These are phyloP conservation scores for Hystrix brachyura DNA, from an alignment of 2,113 vertebrate species.

Conservation along the genomic window DNA sequence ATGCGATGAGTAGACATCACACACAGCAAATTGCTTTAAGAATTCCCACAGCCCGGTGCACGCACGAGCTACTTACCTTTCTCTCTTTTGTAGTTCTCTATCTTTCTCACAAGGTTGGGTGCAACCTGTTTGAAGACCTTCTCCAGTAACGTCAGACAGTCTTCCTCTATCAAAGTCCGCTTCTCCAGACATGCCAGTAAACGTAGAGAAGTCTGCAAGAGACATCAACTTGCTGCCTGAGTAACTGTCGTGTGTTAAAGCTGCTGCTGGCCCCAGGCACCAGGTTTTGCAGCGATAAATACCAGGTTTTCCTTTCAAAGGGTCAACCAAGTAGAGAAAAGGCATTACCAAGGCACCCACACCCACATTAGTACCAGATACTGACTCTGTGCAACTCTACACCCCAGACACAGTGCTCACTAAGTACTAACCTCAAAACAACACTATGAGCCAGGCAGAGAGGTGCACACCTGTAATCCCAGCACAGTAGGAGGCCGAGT, in stretches of 20 bases:
- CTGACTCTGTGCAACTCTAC: background rate
- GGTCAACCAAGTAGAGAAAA: background rate
- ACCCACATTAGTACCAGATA: background rate
- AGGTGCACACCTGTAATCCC: background rate
- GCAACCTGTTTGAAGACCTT: rapidly evolving
- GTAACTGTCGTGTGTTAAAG: background rate
- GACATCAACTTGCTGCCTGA: background rate
- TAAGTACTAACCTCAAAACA: background rate
- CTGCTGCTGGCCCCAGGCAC: background rate
- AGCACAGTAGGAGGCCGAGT: background rate
- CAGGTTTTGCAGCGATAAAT: background rate
- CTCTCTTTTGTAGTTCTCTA: constrained; percentile 81
- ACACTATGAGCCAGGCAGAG: background rate
- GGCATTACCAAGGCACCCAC: background rate
- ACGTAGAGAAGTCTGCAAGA: constrained; percentile 85
- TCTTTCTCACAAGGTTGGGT: constrained; percentile 75
- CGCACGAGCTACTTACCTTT: constrained; percentile 81
- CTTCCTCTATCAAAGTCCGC: constrained; percentile 76
- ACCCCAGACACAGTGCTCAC: background rate
- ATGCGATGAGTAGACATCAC: background rate
- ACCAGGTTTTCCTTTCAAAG: background rate
- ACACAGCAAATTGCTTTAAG: background rate
- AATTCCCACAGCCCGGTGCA: background rate
- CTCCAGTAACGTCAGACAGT: constrained; percentile 82
- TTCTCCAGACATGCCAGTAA: constrained; percentile 86